These are phyloP conservation scores for Nothocercus julius DNA, from an alignment of 2,113 vertebrate genomes.

Conservation along the genomic window DNA sequence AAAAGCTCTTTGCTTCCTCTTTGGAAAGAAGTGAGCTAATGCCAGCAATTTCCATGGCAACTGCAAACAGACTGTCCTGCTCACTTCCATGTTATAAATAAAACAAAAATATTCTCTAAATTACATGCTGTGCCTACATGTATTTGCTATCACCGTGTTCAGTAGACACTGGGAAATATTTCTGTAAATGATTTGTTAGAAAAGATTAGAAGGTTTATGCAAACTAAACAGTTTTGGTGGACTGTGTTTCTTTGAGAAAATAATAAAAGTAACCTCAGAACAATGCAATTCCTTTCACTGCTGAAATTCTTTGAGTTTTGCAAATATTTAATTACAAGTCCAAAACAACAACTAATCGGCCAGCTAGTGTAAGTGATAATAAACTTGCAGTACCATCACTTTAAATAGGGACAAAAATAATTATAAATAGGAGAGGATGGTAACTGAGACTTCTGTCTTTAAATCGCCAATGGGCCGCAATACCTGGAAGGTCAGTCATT, in stretches of 20 bases:
- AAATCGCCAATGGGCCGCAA: background rate
- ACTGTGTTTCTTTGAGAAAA: slow-evolving; percentile 32
- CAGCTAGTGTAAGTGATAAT: background rate
- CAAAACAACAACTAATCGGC: background rate
- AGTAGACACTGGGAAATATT: slow-evolving; percentile 45
- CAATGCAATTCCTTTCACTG: background rate
- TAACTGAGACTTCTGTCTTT: background rate
- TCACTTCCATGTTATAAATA: slow-evolving; percentile 67
- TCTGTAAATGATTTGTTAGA: slow-evolving; percentile 39
- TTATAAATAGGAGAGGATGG: background rate
- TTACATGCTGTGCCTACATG: slow-evolving; percentile 55
- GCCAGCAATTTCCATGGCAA: slow-evolving; percentile 70
- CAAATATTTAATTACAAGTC: slow-evolving; percentile 22
- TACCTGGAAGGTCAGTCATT: background rate
- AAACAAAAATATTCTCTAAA: slow-evolving; percentile 72
- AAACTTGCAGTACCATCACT: background rate
- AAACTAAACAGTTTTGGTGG: slow-evolving; percentile 19
- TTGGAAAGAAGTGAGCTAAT: slow-evolving; percentile 56
- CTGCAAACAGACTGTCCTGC: slow-evolving; percentile 68
- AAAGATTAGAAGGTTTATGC: slow-evolving; percentile 48
- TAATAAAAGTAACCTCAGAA: slow-evolving; percentile 48
- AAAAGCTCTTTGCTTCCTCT: slow-evolving; percentile 55
- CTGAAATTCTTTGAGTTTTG: background rate
- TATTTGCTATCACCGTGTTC: slow-evolving; percentile 69
- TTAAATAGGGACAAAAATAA: background rate